phyloP scores from a whole-genome alignment of 2,888 invertebrate genomes.

The Leptinotarsa tumamoca region DNA sequence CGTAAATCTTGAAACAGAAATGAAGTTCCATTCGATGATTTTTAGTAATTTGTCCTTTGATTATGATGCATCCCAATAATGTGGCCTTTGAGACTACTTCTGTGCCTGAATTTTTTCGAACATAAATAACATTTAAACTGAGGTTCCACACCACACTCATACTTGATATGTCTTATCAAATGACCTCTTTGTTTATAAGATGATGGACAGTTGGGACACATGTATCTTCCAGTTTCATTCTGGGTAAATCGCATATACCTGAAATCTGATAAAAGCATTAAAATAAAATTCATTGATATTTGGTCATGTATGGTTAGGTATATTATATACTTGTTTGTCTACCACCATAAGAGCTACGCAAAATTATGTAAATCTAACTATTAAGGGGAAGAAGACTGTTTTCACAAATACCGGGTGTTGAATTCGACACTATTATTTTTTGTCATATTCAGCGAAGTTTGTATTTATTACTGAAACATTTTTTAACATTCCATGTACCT shows the following conservation, averaged over 20 bases:
- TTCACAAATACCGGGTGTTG: no score
- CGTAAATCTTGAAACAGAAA: not conserved
- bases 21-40: not conserved
- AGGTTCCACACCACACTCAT: conserved; percentile 47
- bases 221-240: conserved; percentile 54
- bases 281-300: not conserved
- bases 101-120: conserved; percentile 65
- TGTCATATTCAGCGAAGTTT: no score
- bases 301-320: no score
- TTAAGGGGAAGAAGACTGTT: no score
- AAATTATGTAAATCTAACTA: no score
- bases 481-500: no score
- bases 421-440: no score
- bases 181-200: conserved; percentile 59
- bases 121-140: conserved; percentile 66
- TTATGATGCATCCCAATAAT: conserved; percentile 1
- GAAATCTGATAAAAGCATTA: conserved; percentile 48
- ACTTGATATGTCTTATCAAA: conserved; percentile 52
- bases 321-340: no score
- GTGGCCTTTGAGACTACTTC: conserved; percentile 68
- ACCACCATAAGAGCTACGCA: no score
- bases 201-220: conserved; percentile 55
- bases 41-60: not conserved
- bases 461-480: no score
- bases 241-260: conserved; percentile 55